A percentile compares a stretch with the other conserved stretches of the same genome.
These are phyloP conservation scores for Chrysoperla carnea DNA, from an alignment of 1,140 invertebrate genomes.

Conservation along the genomic window DNA sequence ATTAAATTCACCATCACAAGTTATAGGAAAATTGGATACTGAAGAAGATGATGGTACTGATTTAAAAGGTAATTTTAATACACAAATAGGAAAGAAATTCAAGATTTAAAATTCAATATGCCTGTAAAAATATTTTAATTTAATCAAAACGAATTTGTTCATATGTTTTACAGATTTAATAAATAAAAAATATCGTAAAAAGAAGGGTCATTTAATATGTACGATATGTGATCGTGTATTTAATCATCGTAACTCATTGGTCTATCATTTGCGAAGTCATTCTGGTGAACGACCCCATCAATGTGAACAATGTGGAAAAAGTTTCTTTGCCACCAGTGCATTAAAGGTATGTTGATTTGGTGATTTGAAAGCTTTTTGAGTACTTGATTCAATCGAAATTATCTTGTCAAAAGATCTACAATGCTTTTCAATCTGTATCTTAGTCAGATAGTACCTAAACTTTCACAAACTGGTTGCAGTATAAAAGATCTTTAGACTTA, in stretches of 20 bases:
- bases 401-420: background rate
- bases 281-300: constrained; percentile 53
- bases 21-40: too few relatives aligned
- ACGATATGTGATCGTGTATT: constrained; percentile 53
- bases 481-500: too few relatives aligned
- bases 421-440: background rate
- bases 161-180: too few relatives aligned
- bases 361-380: background rate
- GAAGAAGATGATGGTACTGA: too few relatives aligned
- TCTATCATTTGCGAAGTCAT: constrained; percentile 70
- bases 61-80: too few relatives aligned
- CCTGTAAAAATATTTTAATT: background rate
- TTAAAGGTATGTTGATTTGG: constrained; percentile 36
- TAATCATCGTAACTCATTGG: constrained; percentile 62
- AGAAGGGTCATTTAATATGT: constrained; percentile 22
- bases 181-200: too few relatives aligned
- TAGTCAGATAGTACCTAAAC: too few relatives aligned
- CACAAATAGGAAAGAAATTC: too few relatives aligned
- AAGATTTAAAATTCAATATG: too few relatives aligned
- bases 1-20: too few relatives aligned
- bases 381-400: background rate
- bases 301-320: constrained; percentile 66
- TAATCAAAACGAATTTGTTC: background rate
- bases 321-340: constrained; percentile 61
- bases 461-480: background rate